Percentiles rank a stretch among this genome's conserved stretches.
Evolutionary conservation across 1,140 invertebrate genomes (phyloP).

Genomic region (Campoletis sonorensis): DNA sequence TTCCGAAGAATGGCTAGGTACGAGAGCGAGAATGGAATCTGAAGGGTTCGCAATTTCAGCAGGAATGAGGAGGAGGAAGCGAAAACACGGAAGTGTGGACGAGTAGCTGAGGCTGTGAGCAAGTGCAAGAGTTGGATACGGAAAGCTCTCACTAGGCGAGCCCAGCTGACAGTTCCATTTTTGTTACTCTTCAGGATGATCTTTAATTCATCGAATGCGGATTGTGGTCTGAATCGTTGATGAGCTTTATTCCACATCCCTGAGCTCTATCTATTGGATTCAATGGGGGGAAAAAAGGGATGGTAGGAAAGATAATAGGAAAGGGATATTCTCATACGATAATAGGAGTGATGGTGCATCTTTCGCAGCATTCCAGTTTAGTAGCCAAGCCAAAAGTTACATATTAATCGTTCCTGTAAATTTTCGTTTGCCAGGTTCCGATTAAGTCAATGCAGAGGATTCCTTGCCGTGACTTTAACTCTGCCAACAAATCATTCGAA

Average conservation of each 20-base stretch:
- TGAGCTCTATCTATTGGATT: slow-evolving; percentile 74
- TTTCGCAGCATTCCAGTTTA: slow-evolving; percentile 34
- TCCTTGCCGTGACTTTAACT: slow-evolving; percentile 38
- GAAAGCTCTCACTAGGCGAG: slow-evolving; percentile 18
- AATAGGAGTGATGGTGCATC: slow-evolving; percentile 57
- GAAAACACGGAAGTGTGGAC: background rate
- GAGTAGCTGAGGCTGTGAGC: background rate
- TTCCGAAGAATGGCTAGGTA: slow-evolving; percentile 43
- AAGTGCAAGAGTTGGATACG: slow-evolving; percentile 1
- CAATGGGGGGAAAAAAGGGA: slow-evolving; percentile 64
- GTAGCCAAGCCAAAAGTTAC: slow-evolving; percentile 60
- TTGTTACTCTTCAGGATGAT: slow-evolving; percentile 74
- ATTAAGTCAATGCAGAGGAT: slow-evolving; percentile 6
- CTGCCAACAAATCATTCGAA: slow-evolving; percentile 54
- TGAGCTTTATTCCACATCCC: slow-evolving; percentile 76
- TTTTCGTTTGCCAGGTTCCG: slow-evolving; percentile 36
- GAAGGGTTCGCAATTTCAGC: background rate
- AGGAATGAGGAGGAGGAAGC: background rate
- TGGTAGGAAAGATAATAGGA: background rate
- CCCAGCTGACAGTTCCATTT: slow-evolving; percentile 63
- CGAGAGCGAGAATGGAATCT: slow-evolving; percentile 51
- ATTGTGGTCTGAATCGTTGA: slow-evolving; percentile 75
- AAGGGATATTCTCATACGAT: slow-evolving; percentile 67
- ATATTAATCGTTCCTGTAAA: slow-evolving; percentile 42
- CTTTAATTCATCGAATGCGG: slow-evolving; percentile 77